Evolutionary conservation across 2,888 invertebrate genomes (phyloP), one percentile per base, ranked within the genome.

Genomic region (Meiosimyza decipiens): DNA sequence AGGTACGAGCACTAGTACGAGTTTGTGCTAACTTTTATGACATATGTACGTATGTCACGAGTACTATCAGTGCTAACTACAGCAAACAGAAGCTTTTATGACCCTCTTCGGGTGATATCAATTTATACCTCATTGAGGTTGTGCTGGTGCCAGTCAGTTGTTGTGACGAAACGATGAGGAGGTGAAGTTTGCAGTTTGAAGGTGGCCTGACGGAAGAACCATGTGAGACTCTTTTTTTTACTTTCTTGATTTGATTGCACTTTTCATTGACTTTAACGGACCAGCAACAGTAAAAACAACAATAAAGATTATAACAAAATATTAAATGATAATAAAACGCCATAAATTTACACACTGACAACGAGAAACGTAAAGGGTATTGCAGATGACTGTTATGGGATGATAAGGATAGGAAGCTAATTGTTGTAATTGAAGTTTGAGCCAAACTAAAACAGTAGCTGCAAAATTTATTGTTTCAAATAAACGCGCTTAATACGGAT

Each of bases 71-170:
- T 22, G 16, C 59, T 33, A 52, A 59, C 40, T 4, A 40, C 55
- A 63, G 18, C 62, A 72, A 60, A 62, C 60, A 59, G 63, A 70
- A 70, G 63, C 63, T 59, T 81, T 81, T 81, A 81, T 81, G 82
- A 57, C 77, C 75, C 81, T 82, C 76, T 79, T 72, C n/a, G 16
- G 68, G 68, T 75, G 81, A 77, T 80, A 80, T 73, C 74, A 76
- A 78, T 22, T 57, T 28, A 60, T 16, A 9, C 18, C 18, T 40
- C 28, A 40, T 16, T 49, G 71, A 73, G 63, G 67, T 72, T 66
- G 73, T 68, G 79, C 78, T 49, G 64, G 28, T 13, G 60, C 51
- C 49, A 70, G 28, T 13, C 28, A 70, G 13, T 52, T 22, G 28
- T 33, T 33, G 50, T 52, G 60, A 57, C 52, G 62, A n/a, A 70